phyloP scores from a whole-genome alignment of 1,140 invertebrate genomes.

The Manduca sexta region DNA sequence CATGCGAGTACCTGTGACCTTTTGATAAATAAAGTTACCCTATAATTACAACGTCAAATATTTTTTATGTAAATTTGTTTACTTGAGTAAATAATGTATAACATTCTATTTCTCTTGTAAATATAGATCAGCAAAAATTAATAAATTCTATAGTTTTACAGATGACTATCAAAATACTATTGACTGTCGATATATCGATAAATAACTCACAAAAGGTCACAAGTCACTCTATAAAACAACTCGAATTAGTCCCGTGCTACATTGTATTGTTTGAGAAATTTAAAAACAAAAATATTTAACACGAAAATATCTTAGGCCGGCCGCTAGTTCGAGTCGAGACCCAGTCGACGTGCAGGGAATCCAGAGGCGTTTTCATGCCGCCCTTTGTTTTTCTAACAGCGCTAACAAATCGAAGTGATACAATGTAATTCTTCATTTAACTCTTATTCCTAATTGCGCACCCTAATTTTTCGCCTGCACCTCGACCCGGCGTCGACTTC shows the following conservation, averaged over 20 bases:
- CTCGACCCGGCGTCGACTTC: neutral
- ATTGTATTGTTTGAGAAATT: constrained; percentile 20
- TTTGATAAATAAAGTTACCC: neutral
- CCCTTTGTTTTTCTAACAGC: too few relatives aligned
- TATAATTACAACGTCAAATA: neutral
- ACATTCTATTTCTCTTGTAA: too few relatives aligned
- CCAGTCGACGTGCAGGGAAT: too few relatives aligned
- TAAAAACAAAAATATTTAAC: constrained; percentile 3
- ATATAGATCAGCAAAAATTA: too few relatives aligned
- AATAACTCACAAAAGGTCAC: constrained; percentile 3
- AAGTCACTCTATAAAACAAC: constrained; percentile 9
- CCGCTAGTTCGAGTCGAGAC: too few relatives aligned
- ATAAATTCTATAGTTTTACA: too few relatives aligned
- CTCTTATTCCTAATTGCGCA: too few relatives aligned
- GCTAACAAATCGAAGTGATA: too few relatives aligned
- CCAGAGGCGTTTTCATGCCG: too few relatives aligned
- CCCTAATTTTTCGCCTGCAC: too few relatives aligned
- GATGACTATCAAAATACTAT: too few relatives aligned
- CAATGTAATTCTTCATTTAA: too few relatives aligned
- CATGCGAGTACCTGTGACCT: constrained; percentile 7
- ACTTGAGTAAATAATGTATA: neutral
- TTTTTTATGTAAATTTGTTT: neutral
- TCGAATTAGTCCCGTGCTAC: constrained; percentile 29
- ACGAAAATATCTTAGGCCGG: neutral
- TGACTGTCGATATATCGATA: neutral